These are phyloP conservation scores for Pinctada fucata DNA, from an alignment of 2,888 invertebrate genomes.

Conservation along the genomic window DNA sequence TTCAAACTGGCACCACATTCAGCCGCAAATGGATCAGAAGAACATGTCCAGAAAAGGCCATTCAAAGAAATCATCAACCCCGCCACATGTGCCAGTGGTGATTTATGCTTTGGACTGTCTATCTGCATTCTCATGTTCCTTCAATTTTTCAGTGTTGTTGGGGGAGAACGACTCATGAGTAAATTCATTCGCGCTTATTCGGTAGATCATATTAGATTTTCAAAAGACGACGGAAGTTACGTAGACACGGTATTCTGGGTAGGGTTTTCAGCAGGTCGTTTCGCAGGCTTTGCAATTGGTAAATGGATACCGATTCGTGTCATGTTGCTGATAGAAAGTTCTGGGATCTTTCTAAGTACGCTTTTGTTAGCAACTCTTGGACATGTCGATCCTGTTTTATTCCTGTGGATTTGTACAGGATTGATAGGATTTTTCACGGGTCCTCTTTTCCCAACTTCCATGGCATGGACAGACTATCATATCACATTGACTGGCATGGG, in stretches of 20 bases:
- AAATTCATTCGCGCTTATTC: slow-evolving; percentile 60
- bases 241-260: slow-evolving; percentile 60
- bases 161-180: slow-evolving; percentile 54
- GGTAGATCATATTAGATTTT: slow-evolving; percentile 52
- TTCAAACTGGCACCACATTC: not conserved
- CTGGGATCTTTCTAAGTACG: slow-evolving; percentile 38
- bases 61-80: slow-evolving; percentile 48
- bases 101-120: slow-evolving; percentile 42
- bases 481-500: slow-evolving; percentile 56
- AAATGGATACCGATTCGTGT: slow-evolving; percentile 48
- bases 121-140: slow-evolving; percentile 50
- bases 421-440: slow-evolving; percentile 51
- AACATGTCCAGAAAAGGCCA: not conserved
- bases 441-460: slow-evolving; percentile 54
- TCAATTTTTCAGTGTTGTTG: slow-evolving; percentile 51
- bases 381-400: slow-evolving; percentile 25
- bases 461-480: slow-evolving; percentile 56
- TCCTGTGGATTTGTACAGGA: slow-evolving; percentile 52
- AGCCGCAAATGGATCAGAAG: not conserved
- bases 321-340: slow-evolving; percentile 47
- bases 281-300: slow-evolving; percentile 48
- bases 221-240: slow-evolving; percentile 49
- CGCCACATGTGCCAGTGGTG: slow-evolving; percentile 50
- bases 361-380: slow-evolving; percentile 46
- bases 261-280: slow-evolving; percentile 52